phyloP scores from a whole-genome alignment of 2,888 invertebrate genomes.

The Drosophila conformis region DNA sequence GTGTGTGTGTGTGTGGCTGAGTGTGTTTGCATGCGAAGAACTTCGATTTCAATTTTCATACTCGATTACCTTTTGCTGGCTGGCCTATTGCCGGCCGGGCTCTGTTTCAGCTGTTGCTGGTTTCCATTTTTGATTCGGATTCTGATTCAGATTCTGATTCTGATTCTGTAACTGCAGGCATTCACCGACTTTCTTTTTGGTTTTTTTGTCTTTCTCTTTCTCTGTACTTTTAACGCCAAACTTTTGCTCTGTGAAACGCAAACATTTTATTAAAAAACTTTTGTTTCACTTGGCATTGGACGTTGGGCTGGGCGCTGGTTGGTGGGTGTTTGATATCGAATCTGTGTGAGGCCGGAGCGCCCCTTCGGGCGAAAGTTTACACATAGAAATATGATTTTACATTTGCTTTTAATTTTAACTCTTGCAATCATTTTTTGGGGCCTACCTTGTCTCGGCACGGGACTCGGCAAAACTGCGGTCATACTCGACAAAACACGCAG shows the following conservation, averaged over 20 bases:
- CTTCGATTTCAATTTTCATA: conserved; percentile 79
- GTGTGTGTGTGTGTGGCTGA: neutral
- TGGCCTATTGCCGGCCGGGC: conserved; percentile 54
- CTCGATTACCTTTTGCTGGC: conserved; percentile 75
- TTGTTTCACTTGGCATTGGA: conserved; percentile 65
- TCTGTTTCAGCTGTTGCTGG: conserved; percentile 19
- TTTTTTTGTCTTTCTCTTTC: conserved; percentile 26
- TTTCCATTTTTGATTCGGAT: conserved; percentile 44
- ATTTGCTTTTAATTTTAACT: conserved; percentile 81
- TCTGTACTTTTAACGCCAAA: conserved; percentile 46
- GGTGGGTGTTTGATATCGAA: conserved; percentile 38
- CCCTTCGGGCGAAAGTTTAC: conserved; percentile 68
- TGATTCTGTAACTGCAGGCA: conserved; percentile 50
- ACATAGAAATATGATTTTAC: conserved; percentile 81
- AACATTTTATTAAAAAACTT: conserved; percentile 81
- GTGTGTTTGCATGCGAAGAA: conserved; percentile 23
- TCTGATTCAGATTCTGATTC: conserved; percentile 47
- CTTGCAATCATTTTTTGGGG: conserved; percentile 75
- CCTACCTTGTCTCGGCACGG: conserved; percentile 43
- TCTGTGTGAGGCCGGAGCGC: conserved; percentile 32
- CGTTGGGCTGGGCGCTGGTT: conserved; percentile 11
- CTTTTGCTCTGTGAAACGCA: conserved; percentile 70
- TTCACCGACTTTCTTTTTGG: conserved; percentile 21
- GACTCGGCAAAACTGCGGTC: conserved; percentile 33
- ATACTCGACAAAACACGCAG: conserved; percentile 39